phyloP scores from a whole-genome alignment of 2,113 vertebrate genomes.

The Falco punctatus region DNA sequence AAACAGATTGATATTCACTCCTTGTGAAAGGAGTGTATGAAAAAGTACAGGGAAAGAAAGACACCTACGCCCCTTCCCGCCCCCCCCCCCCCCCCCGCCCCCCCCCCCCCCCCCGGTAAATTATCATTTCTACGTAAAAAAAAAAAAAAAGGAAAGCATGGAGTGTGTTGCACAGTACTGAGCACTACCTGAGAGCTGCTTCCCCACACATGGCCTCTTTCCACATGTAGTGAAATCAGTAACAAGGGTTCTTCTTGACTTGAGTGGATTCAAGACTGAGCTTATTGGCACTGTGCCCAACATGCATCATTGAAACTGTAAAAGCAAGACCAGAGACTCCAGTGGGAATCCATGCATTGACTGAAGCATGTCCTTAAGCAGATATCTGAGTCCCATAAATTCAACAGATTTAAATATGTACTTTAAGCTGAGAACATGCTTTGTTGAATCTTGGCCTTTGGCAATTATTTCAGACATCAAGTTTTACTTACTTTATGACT shows the following conservation, averaged over 20 bases:
- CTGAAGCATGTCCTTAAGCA: conserved; percentile 37
- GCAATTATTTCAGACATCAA: background rate
- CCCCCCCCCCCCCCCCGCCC: no score
- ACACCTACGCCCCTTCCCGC: no score
- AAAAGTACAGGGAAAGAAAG: background rate
- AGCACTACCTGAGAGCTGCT: background rate
- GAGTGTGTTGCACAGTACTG: background rate
- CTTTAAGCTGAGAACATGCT: background rate
- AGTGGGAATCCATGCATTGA: conserved; percentile 26
- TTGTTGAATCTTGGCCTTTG: background rate
- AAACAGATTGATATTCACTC: background rate
- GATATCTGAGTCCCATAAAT: conserved; percentile 15
- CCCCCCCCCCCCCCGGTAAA: no score
- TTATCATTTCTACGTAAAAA: background rate
- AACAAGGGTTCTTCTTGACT: conserved; percentile 50
- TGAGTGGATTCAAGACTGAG: conserved; percentile 44
- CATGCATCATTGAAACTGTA: conserved; percentile 30
- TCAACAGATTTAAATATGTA: conserved; percentile 37
- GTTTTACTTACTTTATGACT: background rate
- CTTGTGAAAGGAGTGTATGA: background rate
- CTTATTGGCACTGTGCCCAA: conserved; percentile 1
- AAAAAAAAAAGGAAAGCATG: background rate
- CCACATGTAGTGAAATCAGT: conserved; percentile 35
- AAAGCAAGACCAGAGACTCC: conserved; percentile 10
- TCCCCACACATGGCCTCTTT: background rate